Evolutionary conservation across 1,140 invertebrate species (phyloP).

Genomic region (Drepana arcuata): DNA sequence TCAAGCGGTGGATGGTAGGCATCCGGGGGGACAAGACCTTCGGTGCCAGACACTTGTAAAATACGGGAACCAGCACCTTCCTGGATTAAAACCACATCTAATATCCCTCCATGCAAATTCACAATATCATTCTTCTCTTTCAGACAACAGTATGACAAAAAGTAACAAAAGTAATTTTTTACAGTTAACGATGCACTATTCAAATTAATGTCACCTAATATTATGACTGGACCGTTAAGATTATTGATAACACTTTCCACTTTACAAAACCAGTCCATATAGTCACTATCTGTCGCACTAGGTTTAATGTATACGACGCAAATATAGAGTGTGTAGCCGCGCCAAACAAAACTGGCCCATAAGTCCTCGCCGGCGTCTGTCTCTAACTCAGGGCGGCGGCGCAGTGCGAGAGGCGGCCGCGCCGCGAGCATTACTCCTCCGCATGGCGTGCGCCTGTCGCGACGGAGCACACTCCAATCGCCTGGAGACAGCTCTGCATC

Average conservation of each 20-base stretch:
- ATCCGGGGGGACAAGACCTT: no score
- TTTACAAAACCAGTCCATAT: constrained; percentile 9
- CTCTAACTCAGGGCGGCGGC: constrained; percentile 6
- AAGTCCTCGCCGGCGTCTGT: constrained; percentile 11
- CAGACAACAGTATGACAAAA: background rate
- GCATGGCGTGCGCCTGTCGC: constrained; percentile 8
- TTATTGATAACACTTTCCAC: constrained; percentile 8
- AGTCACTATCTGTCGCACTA: background rate
- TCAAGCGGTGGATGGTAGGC: no score
- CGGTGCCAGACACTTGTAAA: no score
- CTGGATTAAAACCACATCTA: constrained; percentile 6
- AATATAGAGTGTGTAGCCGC: constrained; percentile 1
- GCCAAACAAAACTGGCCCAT: constrained; percentile 5
- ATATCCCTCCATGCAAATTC: constrained; percentile 5
- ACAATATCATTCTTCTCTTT: constrained; percentile 3
- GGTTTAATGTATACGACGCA: constrained; percentile 18
- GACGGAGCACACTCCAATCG: constrained; percentile 6
- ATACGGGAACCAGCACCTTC: no score
- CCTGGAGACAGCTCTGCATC: constrained; percentile 4
- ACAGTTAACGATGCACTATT: constrained; percentile 4
- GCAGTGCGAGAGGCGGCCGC: background rate
- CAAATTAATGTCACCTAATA: constrained; percentile 6
- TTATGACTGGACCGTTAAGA: background rate
- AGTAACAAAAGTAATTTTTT: constrained; percentile 7
- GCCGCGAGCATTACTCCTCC: constrained; percentile 10